A percentile compares a stretch with the other conserved stretches of the same genome.
Evolutionary conservation across 2,797 vertebrate genomes (phyloP).

Genomic region (Buceros bicornis): DNA sequence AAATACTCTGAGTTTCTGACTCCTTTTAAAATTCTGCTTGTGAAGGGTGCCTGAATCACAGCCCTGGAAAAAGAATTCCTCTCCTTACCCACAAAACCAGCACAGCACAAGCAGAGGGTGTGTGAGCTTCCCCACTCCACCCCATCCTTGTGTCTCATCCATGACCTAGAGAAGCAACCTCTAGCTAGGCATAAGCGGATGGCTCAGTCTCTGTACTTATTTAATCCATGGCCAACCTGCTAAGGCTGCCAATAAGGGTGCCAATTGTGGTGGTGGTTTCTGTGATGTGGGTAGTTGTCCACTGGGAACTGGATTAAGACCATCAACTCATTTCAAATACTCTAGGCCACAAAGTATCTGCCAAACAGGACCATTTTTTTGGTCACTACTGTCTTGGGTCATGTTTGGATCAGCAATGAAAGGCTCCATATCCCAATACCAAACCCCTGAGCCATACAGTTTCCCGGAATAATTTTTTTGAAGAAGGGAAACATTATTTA

Average conservation of each 20-base stretch:
- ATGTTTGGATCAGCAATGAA: conserved; percentile 71
- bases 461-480: conserved; percentile 62
- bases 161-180: conserved; percentile 70
- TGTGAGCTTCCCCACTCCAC: conserved; percentile 59
- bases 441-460: conserved; percentile 30
- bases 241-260: conserved; percentile 63
- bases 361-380: conserved; percentile 64
- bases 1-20: background rate
- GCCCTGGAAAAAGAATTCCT: conserved; percentile 47
- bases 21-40: background rate
- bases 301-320: conserved; percentile 75
- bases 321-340: conserved; percentile 71
- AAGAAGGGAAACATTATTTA: conserved; percentile 31
- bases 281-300: conserved; percentile 75
- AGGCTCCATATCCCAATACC: conserved; percentile 62
- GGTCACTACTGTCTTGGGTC: conserved; percentile 64
- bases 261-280: conserved; percentile 76
- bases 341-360: conserved; percentile 71
- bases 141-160: conserved; percentile 57
- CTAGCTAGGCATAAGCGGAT: conserved; percentile 56
- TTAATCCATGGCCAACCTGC: conserved; percentile 71
- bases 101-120: conserved; percentile 59
- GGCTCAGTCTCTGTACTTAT: conserved; percentile 62
- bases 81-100: conserved; percentile 65
- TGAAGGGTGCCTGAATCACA: conserved; percentile 41